These are phyloP conservation scores for Nettapus auritus DNA, from an alignment of 2,113 vertebrate species.

Conservation along the genomic window DNA sequence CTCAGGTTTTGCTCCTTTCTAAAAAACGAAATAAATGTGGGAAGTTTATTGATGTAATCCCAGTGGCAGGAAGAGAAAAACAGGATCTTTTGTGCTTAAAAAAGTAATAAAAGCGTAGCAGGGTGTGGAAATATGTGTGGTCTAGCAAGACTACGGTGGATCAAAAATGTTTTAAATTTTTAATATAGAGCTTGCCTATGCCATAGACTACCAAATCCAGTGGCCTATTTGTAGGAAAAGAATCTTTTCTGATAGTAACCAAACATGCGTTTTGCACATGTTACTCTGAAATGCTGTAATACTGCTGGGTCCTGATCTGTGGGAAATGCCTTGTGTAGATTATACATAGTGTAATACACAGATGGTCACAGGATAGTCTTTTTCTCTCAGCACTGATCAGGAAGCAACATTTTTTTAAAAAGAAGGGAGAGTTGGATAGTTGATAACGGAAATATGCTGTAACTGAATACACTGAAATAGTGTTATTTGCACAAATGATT, in stretches of 20 bases:
- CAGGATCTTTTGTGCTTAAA: neutral
- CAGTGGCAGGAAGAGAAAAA: neutral
- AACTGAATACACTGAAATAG: neutral
- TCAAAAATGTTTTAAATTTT: neutral
- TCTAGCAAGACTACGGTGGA: neutral
- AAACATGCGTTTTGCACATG: neutral
- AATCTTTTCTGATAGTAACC: neutral
- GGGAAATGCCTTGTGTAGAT: neutral
- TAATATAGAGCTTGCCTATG: neutral
- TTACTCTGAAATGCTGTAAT: neutral
- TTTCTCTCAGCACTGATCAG: neutral
- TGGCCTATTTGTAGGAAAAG: neutral
- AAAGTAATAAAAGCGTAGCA: neutral
- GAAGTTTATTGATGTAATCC: neutral
- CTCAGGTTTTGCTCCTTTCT: neutral
- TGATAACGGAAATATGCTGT: neutral
- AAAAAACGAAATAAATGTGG: neutral
- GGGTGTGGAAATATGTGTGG: too few species aligned
- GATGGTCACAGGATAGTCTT: neutral
- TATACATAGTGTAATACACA: neutral
- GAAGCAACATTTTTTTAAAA: neutral
- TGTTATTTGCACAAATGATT: neutral
- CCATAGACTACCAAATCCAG: neutral
- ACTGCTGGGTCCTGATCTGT: neutral
- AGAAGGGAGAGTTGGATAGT: neutral